Base-by-base conservation (phyloP, 2,113 vertebrate species). In the Ceyx melanurus region DNA sequence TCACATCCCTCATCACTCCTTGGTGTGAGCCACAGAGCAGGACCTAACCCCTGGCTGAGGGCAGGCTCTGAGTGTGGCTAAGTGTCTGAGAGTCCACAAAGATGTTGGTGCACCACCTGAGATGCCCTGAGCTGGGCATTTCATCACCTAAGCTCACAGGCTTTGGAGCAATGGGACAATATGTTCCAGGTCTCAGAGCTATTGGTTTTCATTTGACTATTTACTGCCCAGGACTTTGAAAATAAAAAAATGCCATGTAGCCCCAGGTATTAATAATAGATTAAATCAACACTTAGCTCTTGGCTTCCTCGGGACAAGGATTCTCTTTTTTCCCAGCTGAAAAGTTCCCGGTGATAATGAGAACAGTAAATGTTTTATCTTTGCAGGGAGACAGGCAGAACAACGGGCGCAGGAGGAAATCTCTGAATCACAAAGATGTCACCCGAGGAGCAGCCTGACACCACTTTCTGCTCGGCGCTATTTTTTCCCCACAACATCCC, bases 21-120 rank as follows among this genome's bases (percentile, higher is more conserved):
- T 7, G n/a, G 23, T 5, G 0, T 9, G 70, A 11, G 2, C 14
- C 21, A 0, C 20, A 4, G 60, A 37, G 5, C 0, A 3, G 35
- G 51, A 37, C 21, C 15, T 8, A 6, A 18, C 31, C 29, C 19
- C 22, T 9, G 37, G 40, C 20, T 6, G 28, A 29, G 61, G 25
- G 45, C 45, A 12, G 60, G 53, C n/a, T 10, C 61, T 3, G 23
- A 42, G 42, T 1, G 25, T 8, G 46, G 51, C 40, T 20, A 0
- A 5, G 4, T 10, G 40, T 8, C 72, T 21, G 43, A 13, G 54
- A 11, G 60, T 14, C 72, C 31, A 0, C 13, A 13, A 28, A n/a
- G 76, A 3, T 0, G 1, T 37, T 15, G 21, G 40, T 18, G 37
- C 29, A 12, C 3, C 9, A n/a, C 26, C 33, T 5, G 75, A 4